Conservation (phyloP, 1,140 invertebrate genomes). For the Pseudoatta argentina region DNA sequence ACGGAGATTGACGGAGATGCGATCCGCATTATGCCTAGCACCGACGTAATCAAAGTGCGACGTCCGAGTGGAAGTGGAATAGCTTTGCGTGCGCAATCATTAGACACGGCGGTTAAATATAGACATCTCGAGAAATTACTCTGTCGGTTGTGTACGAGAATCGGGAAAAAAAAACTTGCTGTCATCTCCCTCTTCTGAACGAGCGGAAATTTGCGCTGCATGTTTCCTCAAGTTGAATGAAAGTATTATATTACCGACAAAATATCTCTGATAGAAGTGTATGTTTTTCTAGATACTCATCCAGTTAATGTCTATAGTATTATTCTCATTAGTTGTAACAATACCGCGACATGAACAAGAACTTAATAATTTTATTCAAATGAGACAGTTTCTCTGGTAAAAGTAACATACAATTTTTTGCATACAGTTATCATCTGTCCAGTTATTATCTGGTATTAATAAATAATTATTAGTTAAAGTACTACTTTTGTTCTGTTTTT, state of each 20-base stretch:
- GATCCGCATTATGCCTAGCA: slow-evolving; percentile 13
- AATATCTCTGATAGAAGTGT: too few relatives aligned
- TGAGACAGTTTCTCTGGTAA: too few relatives aligned
- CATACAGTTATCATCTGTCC: too few relatives aligned
- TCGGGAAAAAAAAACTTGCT: neutral
- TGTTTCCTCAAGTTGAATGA: neutral
- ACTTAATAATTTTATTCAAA: too few relatives aligned
- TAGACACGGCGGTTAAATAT: slow-evolving; percentile 45
- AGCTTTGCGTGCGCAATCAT: slow-evolving; percentile 15
- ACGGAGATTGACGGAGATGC: slow-evolving; percentile 57
- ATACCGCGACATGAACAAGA: too few relatives aligned
- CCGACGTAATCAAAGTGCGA: slow-evolving; percentile 43
- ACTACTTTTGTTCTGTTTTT: too few relatives aligned
- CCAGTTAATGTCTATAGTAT: too few relatives aligned
- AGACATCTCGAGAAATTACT: slow-evolving; percentile 18
- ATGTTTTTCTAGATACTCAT: too few relatives aligned
- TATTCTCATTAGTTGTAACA: too few relatives aligned
- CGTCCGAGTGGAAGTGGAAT: slow-evolving; percentile 2
- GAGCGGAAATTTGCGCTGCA: neutral
- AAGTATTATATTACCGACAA: neutral
- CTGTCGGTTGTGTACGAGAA: neutral
- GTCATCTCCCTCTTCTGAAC: neutral
- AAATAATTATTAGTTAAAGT: too few relatives aligned
- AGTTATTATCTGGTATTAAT: too few relatives aligned
- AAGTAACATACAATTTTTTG: too few relatives aligned